Evolutionary conservation across 2,797 vertebrate species (phyloP), one percentile per base, ranked within the genome.

Genomic region (Gymnothorax reevesii): DNA sequence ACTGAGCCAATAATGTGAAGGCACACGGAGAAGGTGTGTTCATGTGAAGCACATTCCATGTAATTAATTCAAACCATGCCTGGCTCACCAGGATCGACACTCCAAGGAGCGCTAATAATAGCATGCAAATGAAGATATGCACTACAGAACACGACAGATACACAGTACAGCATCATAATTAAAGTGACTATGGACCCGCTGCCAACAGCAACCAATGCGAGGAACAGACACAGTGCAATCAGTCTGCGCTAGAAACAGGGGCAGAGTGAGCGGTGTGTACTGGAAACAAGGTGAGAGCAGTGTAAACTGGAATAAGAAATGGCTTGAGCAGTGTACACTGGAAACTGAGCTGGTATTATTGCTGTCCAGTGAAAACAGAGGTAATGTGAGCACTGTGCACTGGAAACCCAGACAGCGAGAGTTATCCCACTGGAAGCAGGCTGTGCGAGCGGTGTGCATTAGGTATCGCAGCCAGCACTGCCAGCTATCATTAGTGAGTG

Each of bases 61-160:
- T 69, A 69, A 69, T 69, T 69, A 25, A 69, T 69, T 25, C 25
- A 25, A 66, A n/a, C 22, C 6, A 25, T 25, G 64, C 22, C 64
- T 42, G 42, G 27, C 33, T 33, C 71, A 2, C 4, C 71, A 75
- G 13, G 25, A 75, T 33, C 12, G 25, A 42, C 71, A 75, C 7
- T 88, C 87, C 77, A 87, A 71, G 75, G 55, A 80, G 86, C 88
- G 83, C 88, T 88, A 91, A 90, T 90, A 95, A 95, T 94, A 92
- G 92, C 89, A 91, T 87, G 57, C 91, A 88, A 90, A 88, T 92
- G 90, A 77, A 20, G 7, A 77, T 20, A 52, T 22, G 73, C 27
- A 77, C 89, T 90, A 88, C 91, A 91, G 93, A 93, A 94, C 54
- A 57, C 90, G 90, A 87, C 89, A 89, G 79, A 75, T 33, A 52